phyloP scores from a whole-genome alignment of 2,113 vertebrate species.

The Ophiodon elongatus region DNA sequence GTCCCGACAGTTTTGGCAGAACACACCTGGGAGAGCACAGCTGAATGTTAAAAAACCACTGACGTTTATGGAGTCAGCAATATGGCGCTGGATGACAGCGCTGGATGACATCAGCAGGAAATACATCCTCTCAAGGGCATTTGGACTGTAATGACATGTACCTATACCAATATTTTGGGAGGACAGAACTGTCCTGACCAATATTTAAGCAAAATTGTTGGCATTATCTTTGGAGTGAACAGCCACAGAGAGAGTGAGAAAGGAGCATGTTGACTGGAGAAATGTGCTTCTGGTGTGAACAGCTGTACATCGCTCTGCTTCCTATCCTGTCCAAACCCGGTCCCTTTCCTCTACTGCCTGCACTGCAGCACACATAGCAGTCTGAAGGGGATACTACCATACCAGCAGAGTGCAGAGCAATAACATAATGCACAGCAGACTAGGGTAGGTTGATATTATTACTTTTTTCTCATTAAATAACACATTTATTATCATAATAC shows the following conservation, averaged over 20 bases:
- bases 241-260: neutral
- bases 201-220: neutral
- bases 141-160: neutral
- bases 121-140: conserved; percentile 4
- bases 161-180: neutral
- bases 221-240: neutral
- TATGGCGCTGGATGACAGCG: conserved; percentile 37
- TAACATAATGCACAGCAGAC: neutral
- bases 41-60: conserved; percentile 66
- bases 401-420: neutral
- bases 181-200: neutral
- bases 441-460: neutral
- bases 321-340: neutral
- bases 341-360: neutral
- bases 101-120: conserved; percentile 40
- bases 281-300: neutral
- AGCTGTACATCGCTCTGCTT: neutral
- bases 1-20: conserved; percentile 48
- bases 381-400: neutral
- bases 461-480: neutral
- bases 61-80: conserved; percentile 60
- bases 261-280: neutral
- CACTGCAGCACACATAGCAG: neutral
- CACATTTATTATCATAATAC: neutral
- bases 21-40: conserved; percentile 48